Evolutionary conservation across 2,113 vertebrate genomes (phyloP).

Genomic region (Neolamprologus brichardi): DNA sequence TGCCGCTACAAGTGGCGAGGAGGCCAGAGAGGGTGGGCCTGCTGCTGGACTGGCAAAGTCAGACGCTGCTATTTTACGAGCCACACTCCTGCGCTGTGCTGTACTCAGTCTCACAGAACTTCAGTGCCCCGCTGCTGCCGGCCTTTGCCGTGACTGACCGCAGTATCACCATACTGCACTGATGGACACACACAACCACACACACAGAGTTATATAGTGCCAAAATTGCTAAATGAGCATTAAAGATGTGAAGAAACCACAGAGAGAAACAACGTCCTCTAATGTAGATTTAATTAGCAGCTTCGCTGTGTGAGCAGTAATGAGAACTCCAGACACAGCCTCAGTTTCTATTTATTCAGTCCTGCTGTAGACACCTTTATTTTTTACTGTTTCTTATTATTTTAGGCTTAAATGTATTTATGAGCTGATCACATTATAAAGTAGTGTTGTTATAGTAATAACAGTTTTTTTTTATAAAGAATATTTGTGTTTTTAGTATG

Average conservation of each 20-base stretch:
- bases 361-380: neutral
- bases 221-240: neutral
- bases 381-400: neutral
- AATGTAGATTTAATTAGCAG: neutral
- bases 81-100: slow-evolving; percentile 73
- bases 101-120: slow-evolving; percentile 62
- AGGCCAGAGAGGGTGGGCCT: slow-evolving; percentile 75
- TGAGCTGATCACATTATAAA: neutral
- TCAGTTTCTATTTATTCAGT: slow-evolving; percentile 20
- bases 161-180: slow-evolving; percentile 72
- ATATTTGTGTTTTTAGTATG: neutral
- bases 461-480: neutral
- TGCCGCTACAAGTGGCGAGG: slow-evolving; percentile 66
- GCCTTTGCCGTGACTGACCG: slow-evolving; percentile 84
- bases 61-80: slow-evolving; percentile 84
- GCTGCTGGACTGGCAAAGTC: slow-evolving; percentile 79
- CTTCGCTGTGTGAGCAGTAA: neutral
- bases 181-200: neutral
- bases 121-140: slow-evolving; percentile 72
- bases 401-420: neutral
- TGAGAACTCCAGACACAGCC: neutral
- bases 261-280: neutral
- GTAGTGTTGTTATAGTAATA: neutral
- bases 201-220: neutral
- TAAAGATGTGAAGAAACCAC: neutral